Evolutionary conservation across 2,113 vertebrate genomes (phyloP), one percentile per base, ranked within the genome.

Genomic region (Saccopteryx bilineata): DNA sequence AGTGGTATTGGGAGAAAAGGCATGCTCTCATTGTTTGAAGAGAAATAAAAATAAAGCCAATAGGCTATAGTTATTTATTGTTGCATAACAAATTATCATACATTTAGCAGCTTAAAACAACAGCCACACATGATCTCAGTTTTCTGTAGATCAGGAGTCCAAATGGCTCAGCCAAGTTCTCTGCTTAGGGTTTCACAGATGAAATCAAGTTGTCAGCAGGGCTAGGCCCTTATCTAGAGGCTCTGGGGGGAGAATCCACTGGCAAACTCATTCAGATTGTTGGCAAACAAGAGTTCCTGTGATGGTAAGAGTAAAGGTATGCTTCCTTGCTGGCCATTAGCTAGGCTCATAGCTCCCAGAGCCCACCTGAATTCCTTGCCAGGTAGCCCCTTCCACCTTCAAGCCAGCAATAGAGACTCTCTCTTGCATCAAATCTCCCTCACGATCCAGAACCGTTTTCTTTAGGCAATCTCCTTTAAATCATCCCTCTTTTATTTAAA

Each of bases 71-170:
- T 13, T 71, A 76, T 80, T 61, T 23, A 90, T 14, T 39, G 61
- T 58, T 87, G 50, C 9, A 7, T 56, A 90, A 83, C 17, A 65
- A 68, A 74, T 72, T 74, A 33, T 78, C 56, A 76, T 46, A 96
- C 69, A 96, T 80, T 60, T 79, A 86, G n/a, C 52, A 56, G n/a
- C 28, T 93, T 86, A 86, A 80, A 94, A 86, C 5, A 75, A 28
- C 9, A 75, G 6, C 14, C 48, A 50, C 63, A 74, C 61, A 82
- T 76, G 52, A 71, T 60, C 69, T 87, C 63, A 68, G 68, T 78
- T 96, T 87, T 87, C 61, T 82, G 17, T 31, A 76, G 52, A 52
- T 87, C 54, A 76, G 69, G 50, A 58, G 28, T 90, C 28, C 61
- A 90, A 21, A 68, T 31, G 54, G 17, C n/a, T 95, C 56, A 65